phyloP scores from a whole-genome alignment of 2,888 invertebrate species.

The Limnephilus lunatus region DNA sequence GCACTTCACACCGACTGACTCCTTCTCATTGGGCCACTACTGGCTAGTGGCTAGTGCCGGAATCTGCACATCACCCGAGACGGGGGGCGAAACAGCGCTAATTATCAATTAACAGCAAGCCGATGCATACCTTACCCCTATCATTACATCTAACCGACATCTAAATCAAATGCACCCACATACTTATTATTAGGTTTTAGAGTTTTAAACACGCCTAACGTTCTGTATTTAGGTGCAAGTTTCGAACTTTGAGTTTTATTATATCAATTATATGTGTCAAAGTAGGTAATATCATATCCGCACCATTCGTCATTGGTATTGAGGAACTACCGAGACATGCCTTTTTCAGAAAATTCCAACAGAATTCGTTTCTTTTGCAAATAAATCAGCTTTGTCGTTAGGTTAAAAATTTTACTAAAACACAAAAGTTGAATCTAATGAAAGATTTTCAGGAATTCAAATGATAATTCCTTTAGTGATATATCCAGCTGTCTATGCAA shows the following conservation, averaged over 20 bases:
- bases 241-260: too few relatives aligned
- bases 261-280: not conserved
- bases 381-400: not conserved
- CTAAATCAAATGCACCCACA: not conserved
- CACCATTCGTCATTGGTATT: not conserved
- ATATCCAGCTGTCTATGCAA: too few relatives aligned
- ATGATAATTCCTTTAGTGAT: not conserved
- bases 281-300: not conserved
- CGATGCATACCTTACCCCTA: not conserved
- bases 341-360: not conserved
- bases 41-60: not conserved
- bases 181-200: not conserved
- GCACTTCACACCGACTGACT: not conserved
- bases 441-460: not conserved
- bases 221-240: too few relatives aligned
- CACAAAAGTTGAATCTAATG: not conserved
- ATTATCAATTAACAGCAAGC: not conserved
- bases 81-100: not conserved
- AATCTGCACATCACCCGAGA: not conserved
- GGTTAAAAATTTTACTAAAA: not conserved
- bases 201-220: not conserved
- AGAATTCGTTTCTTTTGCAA: not conserved
- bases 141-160: not conserved
- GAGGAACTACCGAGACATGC: not conserved
- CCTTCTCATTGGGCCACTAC: not conserved